phyloP scores from a whole-genome alignment of 2,113 vertebrate genomes.

The Nestor notabilis region DNA sequence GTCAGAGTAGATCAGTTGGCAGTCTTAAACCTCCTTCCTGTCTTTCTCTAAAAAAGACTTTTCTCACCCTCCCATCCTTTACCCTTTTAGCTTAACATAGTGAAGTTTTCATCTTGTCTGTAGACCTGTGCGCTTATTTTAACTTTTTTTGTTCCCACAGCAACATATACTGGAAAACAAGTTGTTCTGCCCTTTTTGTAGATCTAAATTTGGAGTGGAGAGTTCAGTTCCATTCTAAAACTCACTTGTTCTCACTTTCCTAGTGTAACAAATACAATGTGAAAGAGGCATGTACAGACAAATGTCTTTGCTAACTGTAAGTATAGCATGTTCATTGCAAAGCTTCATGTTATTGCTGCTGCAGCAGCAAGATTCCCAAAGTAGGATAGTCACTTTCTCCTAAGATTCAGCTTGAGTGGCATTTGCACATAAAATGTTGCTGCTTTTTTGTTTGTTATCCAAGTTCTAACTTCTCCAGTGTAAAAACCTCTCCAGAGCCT shows the following conservation, averaged over 20 bases:
- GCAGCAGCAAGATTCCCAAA: constrained; percentile 36
- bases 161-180: constrained; percentile 17
- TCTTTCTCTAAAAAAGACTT: constrained; percentile 15
- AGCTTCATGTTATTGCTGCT: constrained; percentile 40
- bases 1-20: background rate
- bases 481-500: constrained; percentile 58
- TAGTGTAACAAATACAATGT: constrained; percentile 20
- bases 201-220: constrained; percentile 19
- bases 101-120: constrained; percentile 28
- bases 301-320: constrained; percentile 44
- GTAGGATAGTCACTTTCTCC: constrained; percentile 15
- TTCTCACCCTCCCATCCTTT: background rate
- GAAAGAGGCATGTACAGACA: constrained; percentile 56
- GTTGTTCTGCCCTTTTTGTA: constrained; percentile 3
- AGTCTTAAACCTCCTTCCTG: background rate
- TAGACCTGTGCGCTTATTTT: constrained; percentile 16
- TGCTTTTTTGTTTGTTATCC: constrained; percentile 15
- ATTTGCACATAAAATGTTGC: constrained; percentile 44
- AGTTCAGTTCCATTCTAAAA: constrained; percentile 20
- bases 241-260: constrained; percentile 23
- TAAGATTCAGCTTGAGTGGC: constrained; percentile 35
- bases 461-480: constrained; percentile 4
- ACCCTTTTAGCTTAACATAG: background rate
- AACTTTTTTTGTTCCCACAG: constrained; percentile 20
- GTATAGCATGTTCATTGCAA: constrained; percentile 38